Percentiles rank a stretch among this genome's conserved stretches.
These are phyloP conservation scores for Eriosoma lanigerum DNA, from an alignment of 1,140 invertebrate species.

Conservation along the genomic window DNA sequence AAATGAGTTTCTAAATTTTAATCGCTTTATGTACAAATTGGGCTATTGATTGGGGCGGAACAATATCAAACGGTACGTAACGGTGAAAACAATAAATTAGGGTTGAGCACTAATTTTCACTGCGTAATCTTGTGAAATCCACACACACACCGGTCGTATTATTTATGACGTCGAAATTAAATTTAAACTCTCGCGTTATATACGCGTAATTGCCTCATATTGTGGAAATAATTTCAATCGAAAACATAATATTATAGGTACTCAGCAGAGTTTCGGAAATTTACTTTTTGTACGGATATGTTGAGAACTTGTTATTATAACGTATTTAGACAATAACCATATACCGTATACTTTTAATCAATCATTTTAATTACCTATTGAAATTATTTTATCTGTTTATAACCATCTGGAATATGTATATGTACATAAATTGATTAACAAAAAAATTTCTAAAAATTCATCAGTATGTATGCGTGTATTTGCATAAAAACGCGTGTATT, in stretches of 20 bases:
- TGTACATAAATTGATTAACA: no score
- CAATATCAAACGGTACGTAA: not conserved
- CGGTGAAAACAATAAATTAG: conserved; percentile 1
- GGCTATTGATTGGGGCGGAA: not conserved
- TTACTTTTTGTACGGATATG: not conserved
- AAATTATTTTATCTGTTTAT: no score
- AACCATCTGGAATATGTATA: no score
- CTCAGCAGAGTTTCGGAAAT: not conserved
- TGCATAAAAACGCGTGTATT: not conserved
- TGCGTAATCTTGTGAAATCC: not conserved
- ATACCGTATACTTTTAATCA: not conserved
- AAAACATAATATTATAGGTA: not conserved
- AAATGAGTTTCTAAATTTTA: no score
- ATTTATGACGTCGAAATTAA: conserved; percentile 28
- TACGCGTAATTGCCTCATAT: not conserved
- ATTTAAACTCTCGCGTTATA: conserved; percentile 8
- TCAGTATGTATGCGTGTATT: not conserved
- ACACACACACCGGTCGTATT: not conserved
- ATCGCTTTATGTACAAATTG: no score
- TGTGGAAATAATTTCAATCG: not conserved
- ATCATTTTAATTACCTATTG: no score
- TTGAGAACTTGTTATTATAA: not conserved
- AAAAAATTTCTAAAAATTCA: no score
- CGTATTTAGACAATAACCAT: not conserved
- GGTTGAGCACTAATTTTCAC: conserved; percentile 4